A percentile compares a stretch with the other conserved stretches of the same genome.
Conservation (phyloP, 2,888 invertebrate species). For the Myopa testacea region DNA sequence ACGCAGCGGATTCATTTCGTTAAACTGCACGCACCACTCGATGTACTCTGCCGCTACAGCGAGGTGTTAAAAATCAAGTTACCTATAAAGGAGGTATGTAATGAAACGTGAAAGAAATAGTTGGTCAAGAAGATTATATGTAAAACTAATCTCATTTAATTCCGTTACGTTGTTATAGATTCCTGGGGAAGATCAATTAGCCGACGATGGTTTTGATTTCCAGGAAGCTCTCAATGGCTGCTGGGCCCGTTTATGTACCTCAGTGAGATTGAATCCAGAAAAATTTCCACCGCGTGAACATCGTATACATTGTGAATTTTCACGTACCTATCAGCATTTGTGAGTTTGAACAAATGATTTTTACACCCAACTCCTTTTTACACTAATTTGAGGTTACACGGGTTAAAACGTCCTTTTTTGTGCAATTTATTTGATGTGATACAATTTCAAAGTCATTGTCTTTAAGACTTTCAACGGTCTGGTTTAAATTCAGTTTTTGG, state of each 20-base stretch:
- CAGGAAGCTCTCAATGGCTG: constrained; percentile 69
- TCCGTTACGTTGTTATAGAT: constrained; percentile 54
- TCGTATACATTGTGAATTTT: constrained; percentile 77
- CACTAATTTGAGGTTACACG: background rate
- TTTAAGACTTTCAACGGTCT: too few species aligned
- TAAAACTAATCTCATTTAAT: constrained; percentile 17
- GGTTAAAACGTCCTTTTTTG: too few species aligned
- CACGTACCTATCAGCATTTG: constrained; percentile 79
- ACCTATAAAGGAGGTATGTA: constrained; percentile 78
- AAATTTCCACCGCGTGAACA: constrained; percentile 75
- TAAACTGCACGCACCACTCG: constrained; percentile 80
- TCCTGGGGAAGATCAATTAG: constrained; percentile 66
- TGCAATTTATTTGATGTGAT: too few species aligned
- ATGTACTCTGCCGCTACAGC: constrained; percentile 78
- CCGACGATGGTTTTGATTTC: constrained; percentile 64
- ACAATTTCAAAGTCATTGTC: too few species aligned
- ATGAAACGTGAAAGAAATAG: constrained; percentile 31
- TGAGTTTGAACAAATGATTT: constrained; percentile 67
- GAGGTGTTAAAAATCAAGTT: constrained; percentile 82
- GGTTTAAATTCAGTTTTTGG: too few species aligned
- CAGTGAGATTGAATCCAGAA: constrained; percentile 72
- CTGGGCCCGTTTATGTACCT: constrained; percentile 70
- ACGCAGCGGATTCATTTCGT: constrained; percentile 76
- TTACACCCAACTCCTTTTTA: background rate
- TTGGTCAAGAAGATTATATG: background rate